These are phyloP conservation scores for Leuctra nigra DNA, from an alignment of 2,888 invertebrate genomes.

Conservation along the genomic window DNA sequence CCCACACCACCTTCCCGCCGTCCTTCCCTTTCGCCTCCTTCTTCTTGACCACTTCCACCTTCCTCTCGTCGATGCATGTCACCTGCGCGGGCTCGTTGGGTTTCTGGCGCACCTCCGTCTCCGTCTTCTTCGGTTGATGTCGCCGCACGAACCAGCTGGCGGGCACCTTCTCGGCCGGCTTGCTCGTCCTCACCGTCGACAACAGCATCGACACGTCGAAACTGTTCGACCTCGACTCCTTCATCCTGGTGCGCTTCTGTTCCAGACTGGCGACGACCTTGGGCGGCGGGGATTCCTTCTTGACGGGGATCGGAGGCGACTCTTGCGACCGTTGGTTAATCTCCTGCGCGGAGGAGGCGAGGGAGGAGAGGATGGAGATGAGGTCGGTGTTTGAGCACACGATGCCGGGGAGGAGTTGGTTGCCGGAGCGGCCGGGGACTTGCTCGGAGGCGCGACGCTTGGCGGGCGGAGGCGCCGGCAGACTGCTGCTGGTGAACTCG, in stretches of 20 bases:
- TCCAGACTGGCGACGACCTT: slow-evolving; percentile 32
- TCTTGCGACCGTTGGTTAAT: slow-evolving; percentile 49
- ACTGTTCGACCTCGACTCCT: slow-evolving; percentile 73
- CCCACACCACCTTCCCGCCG: slow-evolving; percentile 60
- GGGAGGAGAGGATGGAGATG: slow-evolving; percentile 67
- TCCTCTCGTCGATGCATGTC: slow-evolving; percentile 16
- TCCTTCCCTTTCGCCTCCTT: slow-evolving; percentile 34
- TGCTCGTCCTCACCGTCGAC: slow-evolving; percentile 37
- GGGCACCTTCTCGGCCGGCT: slow-evolving; percentile 38
- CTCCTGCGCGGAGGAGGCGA: slow-evolving; percentile 75
- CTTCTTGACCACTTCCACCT: slow-evolving; percentile 38
- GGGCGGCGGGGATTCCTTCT: slow-evolving; percentile 11
- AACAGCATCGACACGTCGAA: slow-evolving; percentile 73
- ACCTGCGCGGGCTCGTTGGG: slow-evolving; percentile 19
- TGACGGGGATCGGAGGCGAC: slow-evolving; percentile 29
- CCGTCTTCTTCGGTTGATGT: slow-evolving; percentile 63
- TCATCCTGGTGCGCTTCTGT: slow-evolving; percentile 52
- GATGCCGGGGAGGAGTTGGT: slow-evolving; percentile 51
- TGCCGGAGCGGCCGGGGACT: slow-evolving; percentile 33
- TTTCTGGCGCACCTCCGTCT: slow-evolving; percentile 30
- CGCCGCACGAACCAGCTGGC: slow-evolving; percentile 72
- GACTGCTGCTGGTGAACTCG: too few relatives aligned
- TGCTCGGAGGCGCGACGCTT: slow-evolving; percentile 29
- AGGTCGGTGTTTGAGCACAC: slow-evolving; percentile 78
- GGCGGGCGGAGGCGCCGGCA: slow-evolving; percentile 7